A percentile compares a stretch with the other conserved stretches of the same genome.
These are phyloP conservation scores for Eurystomus glaucurus DNA, from an alignment of 2,797 vertebrate genomes.

Conservation along the genomic window DNA sequence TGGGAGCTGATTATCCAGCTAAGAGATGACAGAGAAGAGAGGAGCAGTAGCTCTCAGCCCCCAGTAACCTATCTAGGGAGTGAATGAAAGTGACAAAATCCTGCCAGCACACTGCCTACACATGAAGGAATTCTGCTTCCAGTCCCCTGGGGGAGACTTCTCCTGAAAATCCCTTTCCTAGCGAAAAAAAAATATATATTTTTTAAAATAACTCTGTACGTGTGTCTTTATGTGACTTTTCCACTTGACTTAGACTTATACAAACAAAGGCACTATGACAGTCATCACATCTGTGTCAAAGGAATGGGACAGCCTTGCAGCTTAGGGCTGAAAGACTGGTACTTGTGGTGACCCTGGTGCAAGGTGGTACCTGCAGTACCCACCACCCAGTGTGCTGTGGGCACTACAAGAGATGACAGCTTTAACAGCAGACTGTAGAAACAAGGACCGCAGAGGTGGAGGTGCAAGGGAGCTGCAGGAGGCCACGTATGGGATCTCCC, in stretches of 20 bases:
- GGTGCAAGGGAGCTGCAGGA: slow-evolving; percentile 1
- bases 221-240: background rate
- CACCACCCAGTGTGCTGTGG: fast-evolving
- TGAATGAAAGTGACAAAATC: slow-evolving; percentile 68
- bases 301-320: background rate
- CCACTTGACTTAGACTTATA: background rate
- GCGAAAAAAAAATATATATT: fast-evolving
- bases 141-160: background rate
- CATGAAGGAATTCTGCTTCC: slow-evolving; percentile 55
- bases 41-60: slow-evolving; percentile 29
- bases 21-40: slow-evolving; percentile 9
- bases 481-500: background rate
- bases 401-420: background rate
- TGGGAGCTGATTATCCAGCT: slow-evolving; percentile 19
- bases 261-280: background rate
- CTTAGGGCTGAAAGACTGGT: background rate
- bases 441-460: background rate
- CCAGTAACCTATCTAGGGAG: slow-evolving; percentile 31
- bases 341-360: background rate
- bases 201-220: background rate
- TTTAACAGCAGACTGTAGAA: background rate
- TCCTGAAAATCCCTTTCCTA: slow-evolving; percentile 66
- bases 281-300: background rate
- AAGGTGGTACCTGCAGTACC: background rate
- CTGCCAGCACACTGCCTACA: slow-evolving; percentile 67